Evolutionary conservation across 2,797 vertebrate genomes (phyloP).

Genomic region (Dicrostonyx torquatus): DNA sequence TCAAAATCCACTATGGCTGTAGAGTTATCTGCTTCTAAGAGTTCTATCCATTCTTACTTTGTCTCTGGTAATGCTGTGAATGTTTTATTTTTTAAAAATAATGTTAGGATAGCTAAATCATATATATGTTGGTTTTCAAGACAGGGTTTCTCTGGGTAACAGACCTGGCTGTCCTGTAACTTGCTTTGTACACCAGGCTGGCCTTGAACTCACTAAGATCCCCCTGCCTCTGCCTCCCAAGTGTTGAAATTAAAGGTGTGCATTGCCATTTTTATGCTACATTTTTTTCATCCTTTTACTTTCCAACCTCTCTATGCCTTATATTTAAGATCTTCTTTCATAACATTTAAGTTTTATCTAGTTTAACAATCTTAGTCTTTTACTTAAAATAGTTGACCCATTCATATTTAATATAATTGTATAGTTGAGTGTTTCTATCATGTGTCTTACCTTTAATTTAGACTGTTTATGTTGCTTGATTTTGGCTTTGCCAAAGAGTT

Average conservation of each 20-base stretch:
- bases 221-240: too few species aligned
- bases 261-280: neutral
- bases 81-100: neutral
- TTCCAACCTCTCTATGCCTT: neutral
- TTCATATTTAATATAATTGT: constrained; percentile 47
- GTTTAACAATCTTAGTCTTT: constrained; percentile 7
- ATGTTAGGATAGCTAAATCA: neutral
- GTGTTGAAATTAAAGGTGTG: too few species aligned
- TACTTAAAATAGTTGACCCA: constrained; percentile 21
- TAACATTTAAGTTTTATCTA: neutral
- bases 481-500: neutral
- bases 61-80: neutral
- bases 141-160: too few species aligned
- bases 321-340: constrained; percentile 12
- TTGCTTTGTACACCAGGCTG: too few species aligned
- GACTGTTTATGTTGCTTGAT: neutral
- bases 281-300: neutral
- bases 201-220: too few species aligned
- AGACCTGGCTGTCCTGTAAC: too few species aligned
- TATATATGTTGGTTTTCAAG: neutral
- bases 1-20: neutral
- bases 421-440: neutral
- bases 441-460: constrained; percentile 10
- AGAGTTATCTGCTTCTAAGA: neutral
- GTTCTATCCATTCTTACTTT: neutral